These are phyloP conservation scores for Lepisosteus osseus DNA, from an alignment of 2,113 vertebrate genomes.

Conservation along the genomic window DNA sequence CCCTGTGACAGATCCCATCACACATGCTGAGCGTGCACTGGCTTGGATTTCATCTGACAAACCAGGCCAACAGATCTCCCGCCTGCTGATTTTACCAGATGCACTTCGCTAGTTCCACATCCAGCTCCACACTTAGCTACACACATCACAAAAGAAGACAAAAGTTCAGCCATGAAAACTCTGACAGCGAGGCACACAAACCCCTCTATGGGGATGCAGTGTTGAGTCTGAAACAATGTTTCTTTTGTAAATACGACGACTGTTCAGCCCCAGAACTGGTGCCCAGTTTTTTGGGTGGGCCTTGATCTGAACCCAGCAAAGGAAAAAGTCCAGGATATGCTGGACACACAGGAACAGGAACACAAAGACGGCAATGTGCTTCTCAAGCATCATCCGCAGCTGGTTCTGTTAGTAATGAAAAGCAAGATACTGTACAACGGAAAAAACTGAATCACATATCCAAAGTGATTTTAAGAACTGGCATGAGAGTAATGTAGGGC, in stretches of 20 bases:
- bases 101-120: background rate
- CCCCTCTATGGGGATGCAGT: background rate
- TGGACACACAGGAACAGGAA: too few species aligned
- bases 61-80: constrained; percentile 9
- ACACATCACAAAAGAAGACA: background rate
- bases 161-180: background rate
- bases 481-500: too few species aligned
- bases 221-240: background rate
- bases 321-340: too few species aligned
- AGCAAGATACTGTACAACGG: too few species aligned
- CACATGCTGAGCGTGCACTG: constrained; percentile 21
- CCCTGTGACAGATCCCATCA: background rate
- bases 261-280: background rate
- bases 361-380: too few species aligned
- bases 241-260: background rate
- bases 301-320: too few species aligned
- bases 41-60: constrained; percentile 14
- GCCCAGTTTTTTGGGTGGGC: background rate
- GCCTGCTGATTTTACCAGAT: background rate
- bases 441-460: too few species aligned
- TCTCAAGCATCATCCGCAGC: too few species aligned
- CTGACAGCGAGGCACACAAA: background rate
- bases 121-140: background rate
- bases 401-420: too few species aligned
- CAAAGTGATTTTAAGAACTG: too few species aligned